Percentiles rank a stretch among this genome's conserved stretches.
phyloP scores from a whole-genome alignment of 2,113 vertebrate species.

The Bubalus kerabau region DNA sequence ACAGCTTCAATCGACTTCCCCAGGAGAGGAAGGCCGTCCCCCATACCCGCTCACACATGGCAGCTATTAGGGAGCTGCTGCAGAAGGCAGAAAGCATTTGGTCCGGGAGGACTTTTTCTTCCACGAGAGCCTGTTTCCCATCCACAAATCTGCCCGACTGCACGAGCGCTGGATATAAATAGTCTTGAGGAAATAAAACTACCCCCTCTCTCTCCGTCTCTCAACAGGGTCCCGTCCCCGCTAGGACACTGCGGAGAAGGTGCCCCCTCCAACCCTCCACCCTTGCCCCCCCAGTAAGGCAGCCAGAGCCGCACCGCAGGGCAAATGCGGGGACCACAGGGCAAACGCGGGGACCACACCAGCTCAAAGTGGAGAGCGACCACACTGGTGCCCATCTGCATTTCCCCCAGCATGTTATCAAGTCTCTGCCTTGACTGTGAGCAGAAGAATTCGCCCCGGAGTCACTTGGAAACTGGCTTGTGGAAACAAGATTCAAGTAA shows the following conservation, averaged over 20 bases:
- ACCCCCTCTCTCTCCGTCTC: not conserved
- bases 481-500: not conserved
- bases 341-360: not conserved
- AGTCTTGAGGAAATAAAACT: not conserved
- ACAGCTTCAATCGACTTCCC: not conserved
- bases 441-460: not conserved
- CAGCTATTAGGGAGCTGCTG: conserved; percentile 56
- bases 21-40: not conserved
- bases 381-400: accelerated
- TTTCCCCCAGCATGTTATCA: accelerated
- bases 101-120: conserved; percentile 22
- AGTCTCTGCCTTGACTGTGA: not conserved
- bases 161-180: not conserved
- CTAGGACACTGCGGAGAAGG: accelerated
- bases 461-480: not conserved
- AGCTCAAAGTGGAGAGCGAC: accelerated
- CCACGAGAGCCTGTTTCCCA: conserved; percentile 50
- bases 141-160: conserved; percentile 21
- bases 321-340: not conserved
- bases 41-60: conserved; percentile 51
- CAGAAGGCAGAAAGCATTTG: conserved; percentile 44
- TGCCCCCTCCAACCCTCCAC: not conserved
- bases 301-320: not conserved
- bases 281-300: not conserved
- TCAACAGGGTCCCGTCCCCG: not conserved